Percentiles rank a stretch among this genome's conserved stretches.
Conservation (phyloP, 2,888 invertebrate species). For the Melipona bicolor region DNA sequence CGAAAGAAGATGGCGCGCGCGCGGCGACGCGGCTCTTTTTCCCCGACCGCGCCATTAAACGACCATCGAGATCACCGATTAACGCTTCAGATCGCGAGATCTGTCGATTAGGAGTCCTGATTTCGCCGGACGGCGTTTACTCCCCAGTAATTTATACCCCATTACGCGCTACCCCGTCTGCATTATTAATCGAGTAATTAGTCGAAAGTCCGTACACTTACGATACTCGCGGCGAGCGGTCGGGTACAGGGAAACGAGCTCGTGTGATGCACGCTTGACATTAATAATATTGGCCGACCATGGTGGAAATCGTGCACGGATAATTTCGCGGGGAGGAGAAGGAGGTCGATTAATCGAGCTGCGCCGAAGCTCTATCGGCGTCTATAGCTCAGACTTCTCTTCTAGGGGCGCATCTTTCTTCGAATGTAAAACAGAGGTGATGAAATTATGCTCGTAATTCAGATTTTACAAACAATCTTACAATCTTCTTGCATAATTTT, state of each 20-base stretch:
- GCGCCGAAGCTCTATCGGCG: not conserved
- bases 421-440: not conserved
- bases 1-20: constrained; percentile 15
- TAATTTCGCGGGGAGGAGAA: constrained; percentile 15
- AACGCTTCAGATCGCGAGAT: constrained; percentile 69
- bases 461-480: too few species aligned
- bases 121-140: constrained; percentile 64
- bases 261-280: constrained; percentile 40
- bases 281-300: constrained; percentile 44
- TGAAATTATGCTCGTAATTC: too few species aligned
- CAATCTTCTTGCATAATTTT: not conserved
- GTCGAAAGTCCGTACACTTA: constrained; percentile 53
- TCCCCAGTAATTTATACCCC: constrained; percentile 74
- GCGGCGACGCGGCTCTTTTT: constrained; percentile 14
- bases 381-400: not conserved
- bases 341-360: constrained; percentile 36
- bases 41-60: constrained; percentile 51
- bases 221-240: not conserved
- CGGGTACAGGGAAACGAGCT: not conserved
- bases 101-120: constrained; percentile 66
- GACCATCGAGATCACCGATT: constrained; percentile 57
- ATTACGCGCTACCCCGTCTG: constrained; percentile 62
- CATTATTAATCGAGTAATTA: constrained; percentile 68
- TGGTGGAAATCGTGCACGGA: constrained; percentile 16
- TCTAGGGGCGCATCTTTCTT: not conserved